Base-by-base conservation (phyloP, 2,113 vertebrate genomes). In the Neogobius melanostomus region DNA sequence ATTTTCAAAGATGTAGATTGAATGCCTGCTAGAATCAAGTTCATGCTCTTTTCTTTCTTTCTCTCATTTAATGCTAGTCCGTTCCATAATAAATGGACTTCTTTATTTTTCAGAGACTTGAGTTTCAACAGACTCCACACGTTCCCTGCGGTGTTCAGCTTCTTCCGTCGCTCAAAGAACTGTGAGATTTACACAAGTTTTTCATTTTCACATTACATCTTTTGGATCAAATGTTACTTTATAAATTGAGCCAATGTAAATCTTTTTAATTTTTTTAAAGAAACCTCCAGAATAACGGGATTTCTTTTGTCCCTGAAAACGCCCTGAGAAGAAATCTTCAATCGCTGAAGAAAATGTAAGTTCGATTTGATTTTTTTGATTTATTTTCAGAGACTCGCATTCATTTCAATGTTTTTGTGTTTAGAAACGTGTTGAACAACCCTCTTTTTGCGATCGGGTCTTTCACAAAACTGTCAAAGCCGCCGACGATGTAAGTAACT, bases 201-300 rank as follows among this genome's bases (percentile, higher is more conserved):
- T 4, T 12, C 6, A 28, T 36, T 12, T 11, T 28, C 11, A 36
- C 1, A 2, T 56, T 15, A 4, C 5, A 51, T 14, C 14, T 52
- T 52, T 8, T 7, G 1, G 14, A 52, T 16, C 28, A 36, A 36
- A 36, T 36, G 28, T 3, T 36, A 36, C 28, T 36, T 36, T 36
- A 36, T 36, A 0, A 2, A 36, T 36, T 36, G 28, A 36, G 4
- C 28, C 28, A 4, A 36, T 14, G 15, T 0, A 51, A 11, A 0
- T 43, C 16, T 6, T 47, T 47, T 15, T 60, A 1, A 1, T 21
- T 16, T 3, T n/a, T 7, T 79, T 48, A 14, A 86, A 96, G 95
- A 83, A 94, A 93, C 76, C 95, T 96, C 86, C 94, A 96, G 48
- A 96, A 92, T 87, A 96, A 96, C 86, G 92, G 93, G 74, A 95